These are phyloP conservation scores for Halichondria panicea DNA, from an alignment of 37 sponge, comb jelly and placozoan species.

Conservation along the genomic window DNA sequence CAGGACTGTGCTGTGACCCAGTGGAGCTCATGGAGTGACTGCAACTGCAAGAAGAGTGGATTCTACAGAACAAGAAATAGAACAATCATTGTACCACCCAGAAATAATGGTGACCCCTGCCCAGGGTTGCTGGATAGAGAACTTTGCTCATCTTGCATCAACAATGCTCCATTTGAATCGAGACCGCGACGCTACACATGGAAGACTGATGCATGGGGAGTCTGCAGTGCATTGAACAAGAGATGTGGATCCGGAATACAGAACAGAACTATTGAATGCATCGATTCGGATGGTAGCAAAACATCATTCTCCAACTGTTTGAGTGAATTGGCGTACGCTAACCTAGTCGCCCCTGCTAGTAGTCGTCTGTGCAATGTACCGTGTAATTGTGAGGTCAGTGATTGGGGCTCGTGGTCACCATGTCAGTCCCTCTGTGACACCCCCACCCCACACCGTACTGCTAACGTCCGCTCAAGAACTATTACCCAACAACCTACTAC, in stretches of 20 bases:
- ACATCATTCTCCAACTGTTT: conserved; percentile 2
- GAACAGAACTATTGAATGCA: conserved; percentile 21
- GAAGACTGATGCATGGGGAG: conserved; percentile 9
- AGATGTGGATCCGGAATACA: conserved; percentile 18
- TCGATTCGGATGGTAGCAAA: neutral
- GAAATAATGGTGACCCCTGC: conserved; percentile 11
- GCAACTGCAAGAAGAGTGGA: conserved; percentile 7
- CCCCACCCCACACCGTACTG: neutral
- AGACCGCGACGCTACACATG: conserved; percentile 21
- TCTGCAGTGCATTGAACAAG: neutral
- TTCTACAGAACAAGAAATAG: conserved; percentile 18
- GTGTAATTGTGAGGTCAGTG: conserved; percentile 23
- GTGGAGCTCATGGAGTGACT: conserved; percentile 36
- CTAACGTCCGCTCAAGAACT: neutral
- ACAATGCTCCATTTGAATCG: neutral
- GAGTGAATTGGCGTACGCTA: conserved; percentile 19
- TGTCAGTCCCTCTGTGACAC: neutral
- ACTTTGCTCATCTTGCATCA: neutral
- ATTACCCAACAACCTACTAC: conserved; percentile 10
- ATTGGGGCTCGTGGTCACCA: conserved; percentile 7
- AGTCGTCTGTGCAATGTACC: conserved; percentile 17
- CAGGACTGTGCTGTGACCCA: conserved; percentile 36
- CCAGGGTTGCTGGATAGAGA: conserved; percentile 11
- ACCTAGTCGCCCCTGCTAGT: conserved; percentile 3
- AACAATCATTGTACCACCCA: conserved; percentile 11